Conservation (phyloP, 2,797 vertebrate species). For the Eremophila alpestris region DNA sequence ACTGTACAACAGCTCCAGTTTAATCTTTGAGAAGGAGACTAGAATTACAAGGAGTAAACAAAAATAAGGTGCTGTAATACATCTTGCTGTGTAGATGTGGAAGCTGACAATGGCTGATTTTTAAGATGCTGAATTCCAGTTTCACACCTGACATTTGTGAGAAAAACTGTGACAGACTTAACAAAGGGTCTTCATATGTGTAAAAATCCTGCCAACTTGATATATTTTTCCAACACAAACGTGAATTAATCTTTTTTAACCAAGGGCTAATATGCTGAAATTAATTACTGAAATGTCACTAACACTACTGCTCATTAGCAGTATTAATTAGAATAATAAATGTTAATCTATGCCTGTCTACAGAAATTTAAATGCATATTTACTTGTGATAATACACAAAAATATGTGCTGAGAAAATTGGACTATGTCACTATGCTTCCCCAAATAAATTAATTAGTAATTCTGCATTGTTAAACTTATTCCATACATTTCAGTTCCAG, state of each 20-base stretch:
- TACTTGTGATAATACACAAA: background rate
- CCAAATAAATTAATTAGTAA: background rate
- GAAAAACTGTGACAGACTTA: background rate
- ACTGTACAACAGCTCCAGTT: background rate
- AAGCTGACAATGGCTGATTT: background rate
- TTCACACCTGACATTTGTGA: background rate
- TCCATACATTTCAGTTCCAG: background rate
- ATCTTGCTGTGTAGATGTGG: background rate
- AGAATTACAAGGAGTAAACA: background rate
- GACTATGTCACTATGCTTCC: background rate
- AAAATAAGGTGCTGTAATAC: background rate
- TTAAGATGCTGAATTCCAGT: background rate
- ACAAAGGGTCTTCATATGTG: background rate
- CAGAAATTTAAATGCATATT: background rate
- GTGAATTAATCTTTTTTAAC: background rate
- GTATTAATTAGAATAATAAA: background rate
- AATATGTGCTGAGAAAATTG: background rate
- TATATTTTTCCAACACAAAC: background rate
- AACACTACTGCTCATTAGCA: background rate
- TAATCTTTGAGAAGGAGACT: background rate
- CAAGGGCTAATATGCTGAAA: background rate
- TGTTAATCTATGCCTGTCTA: background rate
- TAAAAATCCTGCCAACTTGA: background rate
- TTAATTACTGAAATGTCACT: background rate
- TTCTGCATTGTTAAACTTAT: background rate